Conservation (phyloP, 2,113 vertebrate genomes). For the Ptilorrhoa leucosticta region DNA sequence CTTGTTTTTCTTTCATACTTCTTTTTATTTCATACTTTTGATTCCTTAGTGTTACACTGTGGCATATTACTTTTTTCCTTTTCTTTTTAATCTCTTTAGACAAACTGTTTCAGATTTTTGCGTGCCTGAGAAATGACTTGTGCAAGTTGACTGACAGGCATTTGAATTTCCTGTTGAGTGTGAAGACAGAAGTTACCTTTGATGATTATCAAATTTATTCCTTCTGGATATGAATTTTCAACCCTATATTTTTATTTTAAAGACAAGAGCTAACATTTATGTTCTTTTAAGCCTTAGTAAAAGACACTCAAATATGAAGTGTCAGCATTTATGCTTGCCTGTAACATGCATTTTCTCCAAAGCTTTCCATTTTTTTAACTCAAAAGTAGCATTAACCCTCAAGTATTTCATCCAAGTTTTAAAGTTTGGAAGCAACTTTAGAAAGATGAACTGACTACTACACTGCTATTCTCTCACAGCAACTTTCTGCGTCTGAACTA, state of each 20-base stretch:
- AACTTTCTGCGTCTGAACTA: neutral
- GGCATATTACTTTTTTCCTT: neutral
- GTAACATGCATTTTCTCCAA: neutral
- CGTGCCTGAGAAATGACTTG: neutral
- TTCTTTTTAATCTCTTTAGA: neutral
- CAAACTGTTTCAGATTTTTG: neutral
- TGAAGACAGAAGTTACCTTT: neutral
- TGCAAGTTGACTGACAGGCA: neutral
- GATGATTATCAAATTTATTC: slow-evolving; percentile 20
- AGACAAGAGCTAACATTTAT: slow-evolving; percentile 5
- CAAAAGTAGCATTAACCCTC: neutral
- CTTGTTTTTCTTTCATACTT: neutral
- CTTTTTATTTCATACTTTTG: neutral
- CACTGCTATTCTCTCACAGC: neutral
- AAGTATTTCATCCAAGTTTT: neutral
- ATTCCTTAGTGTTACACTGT: neutral
- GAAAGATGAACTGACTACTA: neutral
- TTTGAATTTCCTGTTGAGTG: neutral
- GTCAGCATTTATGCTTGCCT: neutral
- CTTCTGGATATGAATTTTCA: slow-evolving; percentile 21
- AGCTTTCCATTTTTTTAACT: neutral
- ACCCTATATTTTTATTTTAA: neutral
- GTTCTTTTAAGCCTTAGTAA: neutral
- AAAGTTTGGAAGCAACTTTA: neutral
- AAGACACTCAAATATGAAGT: neutral